Percentiles rank a stretch among this genome's conserved stretches.
phyloP scores from a whole-genome alignment of 2,797 vertebrate species.

The Phalloptychus januarius region DNA sequence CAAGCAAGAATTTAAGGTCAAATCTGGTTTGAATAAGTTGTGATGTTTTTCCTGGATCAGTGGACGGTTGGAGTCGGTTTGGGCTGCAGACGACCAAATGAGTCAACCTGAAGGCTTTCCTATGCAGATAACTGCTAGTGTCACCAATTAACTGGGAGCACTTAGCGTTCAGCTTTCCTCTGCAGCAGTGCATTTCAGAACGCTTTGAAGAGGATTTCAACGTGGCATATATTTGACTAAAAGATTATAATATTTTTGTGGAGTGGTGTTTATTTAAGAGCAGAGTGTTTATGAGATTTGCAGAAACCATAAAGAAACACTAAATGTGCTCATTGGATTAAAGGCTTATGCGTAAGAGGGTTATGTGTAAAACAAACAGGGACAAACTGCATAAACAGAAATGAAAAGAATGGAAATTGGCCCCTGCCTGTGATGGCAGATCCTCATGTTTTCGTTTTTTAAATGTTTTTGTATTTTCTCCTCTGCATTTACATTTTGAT shows the following conservation, averaged over 20 bases:
- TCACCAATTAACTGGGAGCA: background rate
- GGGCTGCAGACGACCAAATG: slow-evolving; percentile 6
- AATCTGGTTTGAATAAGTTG: slow-evolving; percentile 29
- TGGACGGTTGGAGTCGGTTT: slow-evolving; percentile 8
- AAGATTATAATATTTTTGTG: slow-evolving; percentile 13
- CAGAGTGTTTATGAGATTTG: slow-evolving; percentile 33
- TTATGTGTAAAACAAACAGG: slow-evolving; percentile 20
- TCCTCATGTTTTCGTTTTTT: slow-evolving; percentile 27
- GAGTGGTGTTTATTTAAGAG: slow-evolving; percentile 5
- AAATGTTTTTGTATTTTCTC: background rate
- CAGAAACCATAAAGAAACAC: slow-evolving; percentile 16
- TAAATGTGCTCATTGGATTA: slow-evolving; percentile 41
- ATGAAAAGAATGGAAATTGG: slow-evolving; percentile 28
- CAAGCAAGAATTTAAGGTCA: slow-evolving; percentile 42
- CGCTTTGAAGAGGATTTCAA: slow-evolving; percentile 10
- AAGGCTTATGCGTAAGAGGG: slow-evolving; percentile 25
- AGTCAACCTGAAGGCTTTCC: background rate
- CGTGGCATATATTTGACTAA: slow-evolving; percentile 1
- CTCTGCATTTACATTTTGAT: slow-evolving; percentile 51
- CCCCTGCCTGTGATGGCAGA: slow-evolving; percentile 2
- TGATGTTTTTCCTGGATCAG: slow-evolving; percentile 33
- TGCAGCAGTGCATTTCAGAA: background rate
- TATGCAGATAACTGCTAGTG: background rate
- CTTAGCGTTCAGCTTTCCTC: background rate
- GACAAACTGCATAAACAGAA: slow-evolving; percentile 29